Evolutionary conservation across 1,140 invertebrate genomes (phyloP).

Genomic region (Pentalonia nigronervosa): DNA sequence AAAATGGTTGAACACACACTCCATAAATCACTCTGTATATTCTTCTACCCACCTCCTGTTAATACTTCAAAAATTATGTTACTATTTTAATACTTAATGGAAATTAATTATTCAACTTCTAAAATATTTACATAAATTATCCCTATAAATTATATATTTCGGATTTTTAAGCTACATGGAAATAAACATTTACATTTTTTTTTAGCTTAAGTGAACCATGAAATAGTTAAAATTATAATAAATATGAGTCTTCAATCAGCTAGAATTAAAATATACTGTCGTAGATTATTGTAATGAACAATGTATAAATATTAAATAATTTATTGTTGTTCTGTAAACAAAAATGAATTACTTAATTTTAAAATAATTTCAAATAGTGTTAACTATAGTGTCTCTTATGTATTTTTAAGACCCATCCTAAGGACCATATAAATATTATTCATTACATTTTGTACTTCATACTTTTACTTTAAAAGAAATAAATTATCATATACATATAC

Average conservation of each 20-base stretch:
- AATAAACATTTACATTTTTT: background rate
- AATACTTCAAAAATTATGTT: background rate
- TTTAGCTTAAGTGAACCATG: background rate
- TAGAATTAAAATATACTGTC: background rate
- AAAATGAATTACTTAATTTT: background rate
- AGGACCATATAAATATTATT: too few relatives aligned
- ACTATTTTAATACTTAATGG: background rate
- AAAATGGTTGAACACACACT: background rate
- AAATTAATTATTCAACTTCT: background rate
- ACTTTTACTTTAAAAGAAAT: too few relatives aligned
- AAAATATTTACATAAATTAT: constrained; percentile 10
- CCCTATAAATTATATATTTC: background rate
- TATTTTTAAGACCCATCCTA: background rate
- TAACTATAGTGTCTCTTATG: background rate
- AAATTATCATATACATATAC: too few relatives aligned
- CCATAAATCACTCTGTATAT: background rate
- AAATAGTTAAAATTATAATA: background rate
- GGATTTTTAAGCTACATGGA: background rate
- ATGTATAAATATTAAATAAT: background rate
- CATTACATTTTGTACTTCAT: too few relatives aligned
- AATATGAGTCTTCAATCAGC: background rate
- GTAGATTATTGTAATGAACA: background rate
- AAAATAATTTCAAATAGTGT: background rate
- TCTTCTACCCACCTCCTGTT: background rate
- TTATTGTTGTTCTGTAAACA: background rate